phyloP scores from a whole-genome alignment of 2,113 vertebrate species.

The Austrofundulus limnaeus region DNA sequence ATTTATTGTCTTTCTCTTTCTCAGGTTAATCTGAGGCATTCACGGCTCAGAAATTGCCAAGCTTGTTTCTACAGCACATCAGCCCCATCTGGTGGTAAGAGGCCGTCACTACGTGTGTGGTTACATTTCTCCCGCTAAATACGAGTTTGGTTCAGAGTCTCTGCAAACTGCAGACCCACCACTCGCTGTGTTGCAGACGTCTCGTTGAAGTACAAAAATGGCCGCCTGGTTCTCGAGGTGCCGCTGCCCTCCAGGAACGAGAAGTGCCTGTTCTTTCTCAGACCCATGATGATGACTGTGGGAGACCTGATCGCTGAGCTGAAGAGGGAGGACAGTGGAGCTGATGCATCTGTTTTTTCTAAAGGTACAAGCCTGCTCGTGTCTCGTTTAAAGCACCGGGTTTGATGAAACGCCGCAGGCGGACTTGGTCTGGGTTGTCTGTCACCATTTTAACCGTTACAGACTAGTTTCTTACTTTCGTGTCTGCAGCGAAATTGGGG shows the following conservation, averaged over 20 bases:
- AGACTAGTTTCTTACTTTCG: no score
- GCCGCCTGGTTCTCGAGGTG: slow-evolving; percentile 86
- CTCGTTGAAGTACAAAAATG: slow-evolving; percentile 83
- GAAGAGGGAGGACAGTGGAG: slow-evolving; percentile 86
- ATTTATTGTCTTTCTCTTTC: neutral
- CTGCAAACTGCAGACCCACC: neutral
- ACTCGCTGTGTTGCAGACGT: slow-evolving; percentile 72
- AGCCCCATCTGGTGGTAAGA: slow-evolving; percentile 71
- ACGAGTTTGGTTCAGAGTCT: neutral
- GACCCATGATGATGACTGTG: slow-evolving; percentile 84
- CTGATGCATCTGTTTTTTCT: slow-evolving; percentile 74
- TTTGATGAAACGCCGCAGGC: neutral
- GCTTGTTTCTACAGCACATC: slow-evolving; percentile 65
- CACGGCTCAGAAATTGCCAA: slow-evolving; percentile 4
- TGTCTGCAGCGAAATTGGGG: neutral
- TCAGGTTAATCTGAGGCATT: slow-evolving; percentile 40
- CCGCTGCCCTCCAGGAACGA: slow-evolving; percentile 87
- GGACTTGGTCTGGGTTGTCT: slow-evolving; percentile 1
- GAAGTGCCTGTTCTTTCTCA: slow-evolving; percentile 86
- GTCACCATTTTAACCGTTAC: no score
- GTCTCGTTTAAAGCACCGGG: no score
- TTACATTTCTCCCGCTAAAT: no score
- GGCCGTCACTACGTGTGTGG: slow-evolving; percentile 10
- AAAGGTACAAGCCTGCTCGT: slow-evolving; percentile 67
- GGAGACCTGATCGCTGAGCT: slow-evolving; percentile 84